These are phyloP conservation scores for Siphamia tubifer DNA, from an alignment of 2,113 vertebrate genomes.

Conservation along the genomic window DNA sequence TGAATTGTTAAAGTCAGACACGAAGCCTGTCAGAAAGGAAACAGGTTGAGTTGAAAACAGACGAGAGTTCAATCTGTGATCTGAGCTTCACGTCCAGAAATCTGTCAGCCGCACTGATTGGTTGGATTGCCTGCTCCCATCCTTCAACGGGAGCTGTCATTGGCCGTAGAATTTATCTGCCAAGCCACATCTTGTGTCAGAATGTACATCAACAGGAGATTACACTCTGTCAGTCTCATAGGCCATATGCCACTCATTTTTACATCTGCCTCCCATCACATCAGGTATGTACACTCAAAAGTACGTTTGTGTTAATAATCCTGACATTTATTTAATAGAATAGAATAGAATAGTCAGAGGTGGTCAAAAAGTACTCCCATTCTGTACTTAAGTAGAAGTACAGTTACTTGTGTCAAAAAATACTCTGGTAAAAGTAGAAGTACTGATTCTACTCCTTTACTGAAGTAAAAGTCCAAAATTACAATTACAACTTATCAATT, in stretches of 20 bases:
- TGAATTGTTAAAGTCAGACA: conserved; percentile 1
- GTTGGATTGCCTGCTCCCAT: conserved; percentile 53
- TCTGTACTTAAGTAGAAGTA: no score
- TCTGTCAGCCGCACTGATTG: conserved; percentile 66
- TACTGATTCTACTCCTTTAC: no score
- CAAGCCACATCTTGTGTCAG: conserved; percentile 53
- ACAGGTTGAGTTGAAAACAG: conserved; percentile 1
- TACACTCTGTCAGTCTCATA: conserved; percentile 35
- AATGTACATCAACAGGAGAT: conserved; percentile 51
- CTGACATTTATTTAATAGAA: neutral
- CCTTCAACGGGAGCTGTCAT: conserved; percentile 59
- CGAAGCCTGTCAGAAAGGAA: neutral
- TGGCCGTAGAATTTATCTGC: conserved; percentile 58
- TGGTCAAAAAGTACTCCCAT: no score
- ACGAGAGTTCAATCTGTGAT: conserved; percentile 32
- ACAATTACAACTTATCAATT: no score
- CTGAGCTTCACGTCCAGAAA: conserved; percentile 49
- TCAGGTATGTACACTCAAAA: neutral
- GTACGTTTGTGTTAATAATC: neutral
- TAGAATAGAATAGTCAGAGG: no score
- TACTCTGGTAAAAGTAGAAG: no score
- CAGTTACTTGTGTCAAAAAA: no score
- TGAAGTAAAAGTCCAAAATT: no score
- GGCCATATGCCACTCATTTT: conserved; percentile 50
- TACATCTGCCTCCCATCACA: conserved; percentile 31